Evolutionary conservation across 92 coral and sea anemone species (phyloP).

Genomic region (Umimayanthus chanpuru): DNA sequence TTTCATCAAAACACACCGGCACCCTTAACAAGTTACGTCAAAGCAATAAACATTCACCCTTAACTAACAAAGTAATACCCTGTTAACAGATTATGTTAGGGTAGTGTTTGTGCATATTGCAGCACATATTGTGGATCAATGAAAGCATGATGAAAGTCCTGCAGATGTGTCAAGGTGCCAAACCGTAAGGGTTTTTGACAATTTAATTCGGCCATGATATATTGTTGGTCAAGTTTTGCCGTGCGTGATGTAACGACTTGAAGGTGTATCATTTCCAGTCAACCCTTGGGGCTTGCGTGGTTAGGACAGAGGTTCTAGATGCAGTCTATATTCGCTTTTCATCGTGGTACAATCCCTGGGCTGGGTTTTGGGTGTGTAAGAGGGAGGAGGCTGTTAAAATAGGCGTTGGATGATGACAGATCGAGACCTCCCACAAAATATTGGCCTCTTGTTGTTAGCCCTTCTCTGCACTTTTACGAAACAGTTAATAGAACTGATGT

Average conservation of each 20-base stretch:
- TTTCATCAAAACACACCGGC: background rate
- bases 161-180: too few species aligned
- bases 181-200: too few species aligned
- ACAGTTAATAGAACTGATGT: background rate
- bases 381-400: background rate
- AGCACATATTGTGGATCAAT: background rate
- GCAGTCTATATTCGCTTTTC: background rate
- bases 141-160: too few species aligned
- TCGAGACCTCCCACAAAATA: background rate
- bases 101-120: background rate
- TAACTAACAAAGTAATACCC: background rate
- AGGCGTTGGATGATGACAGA: background rate
- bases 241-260: too few species aligned
- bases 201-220: too few species aligned
- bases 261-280: background rate
- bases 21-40: background rate
- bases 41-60: background rate
- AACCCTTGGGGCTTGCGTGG: background rate
- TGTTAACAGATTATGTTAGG: background rate
- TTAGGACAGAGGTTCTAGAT: background rate
- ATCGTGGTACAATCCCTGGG: too few species aligned
- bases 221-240: too few species aligned
- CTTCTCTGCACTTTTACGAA: background rate
- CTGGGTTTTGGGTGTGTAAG: too few species aligned
- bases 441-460: background rate